phyloP scores from a whole-genome alignment of 2,113 vertebrate genomes.

The Ardeotis arabs region DNA sequence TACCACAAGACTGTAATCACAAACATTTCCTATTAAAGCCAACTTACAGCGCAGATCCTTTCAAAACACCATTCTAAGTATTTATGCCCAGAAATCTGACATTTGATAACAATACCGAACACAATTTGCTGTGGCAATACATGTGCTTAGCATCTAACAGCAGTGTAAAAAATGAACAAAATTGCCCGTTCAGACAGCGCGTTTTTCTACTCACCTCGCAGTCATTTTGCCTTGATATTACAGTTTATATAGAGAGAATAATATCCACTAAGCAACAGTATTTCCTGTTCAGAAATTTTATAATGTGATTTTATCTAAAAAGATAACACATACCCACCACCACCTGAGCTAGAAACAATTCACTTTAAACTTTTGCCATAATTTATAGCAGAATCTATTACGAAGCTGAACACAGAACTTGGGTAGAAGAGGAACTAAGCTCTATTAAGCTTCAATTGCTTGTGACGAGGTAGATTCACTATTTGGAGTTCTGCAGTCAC shows the following conservation, averaged over 20 bases:
- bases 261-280: neutral
- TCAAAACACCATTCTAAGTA: neutral
- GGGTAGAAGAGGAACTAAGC: neutral
- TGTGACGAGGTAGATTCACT: neutral
- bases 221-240: neutral
- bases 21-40: neutral
- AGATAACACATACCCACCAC: fast-evolving
- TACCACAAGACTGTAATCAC: neutral
- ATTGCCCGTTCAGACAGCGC: neutral
- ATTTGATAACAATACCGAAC: neutral
- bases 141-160: neutral
- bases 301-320: neutral
- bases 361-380: neutral
- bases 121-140: neutral
- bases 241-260: neutral
- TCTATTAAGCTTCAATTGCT: neutral
- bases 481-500: neutral
- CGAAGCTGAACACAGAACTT: neutral
- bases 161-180: neutral
- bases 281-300: neutral
- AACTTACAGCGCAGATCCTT: neutral
- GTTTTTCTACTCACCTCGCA: neutral
- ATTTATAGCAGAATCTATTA: neutral
- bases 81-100: neutral
- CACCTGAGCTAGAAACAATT: neutral